Base-by-base conservation (phyloP, 2,113 vertebrate species). In the Brachionichthys hirsutus region DNA sequence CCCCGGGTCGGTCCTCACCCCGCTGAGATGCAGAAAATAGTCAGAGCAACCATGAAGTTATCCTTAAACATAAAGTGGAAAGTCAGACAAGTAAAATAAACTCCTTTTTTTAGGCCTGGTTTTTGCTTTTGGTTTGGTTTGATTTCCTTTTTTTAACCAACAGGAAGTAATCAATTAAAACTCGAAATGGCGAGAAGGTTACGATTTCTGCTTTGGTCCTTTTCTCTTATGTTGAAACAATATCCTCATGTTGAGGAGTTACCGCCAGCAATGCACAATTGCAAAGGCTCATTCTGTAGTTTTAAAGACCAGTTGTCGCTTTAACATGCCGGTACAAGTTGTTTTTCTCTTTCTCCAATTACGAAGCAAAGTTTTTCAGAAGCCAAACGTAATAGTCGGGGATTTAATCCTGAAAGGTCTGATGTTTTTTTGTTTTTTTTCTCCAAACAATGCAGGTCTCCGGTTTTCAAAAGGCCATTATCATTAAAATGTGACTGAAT, bases 401-500 rank as follows among this genome's bases (percentile, higher is more conserved):
- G 5, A 5, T 11, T 42, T 35, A 20, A 20, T 16, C 40, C 8
- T 0, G 6, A 46, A 46, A 9, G 3, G 0, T 4, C 24, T 6
- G 24, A n/a, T n/a, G n/a, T n/a, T n/a, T n/a, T n/a, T n/a, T n/a
- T n/a, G 24, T 30, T 30, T 30, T 30, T 3, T 36, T 0, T 36
- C 16, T 17, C 44, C 3, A 16, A 38, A 36, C 38, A 24, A 44
- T 19, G 12, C 36, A 49, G 3, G 6, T 10, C 3, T 51, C 22
- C 6, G 10, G 2, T 12, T 53, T 66, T 67, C 4, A 15, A 52
- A 65, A 34, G 16, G 1, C 12, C 9, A 41, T 16, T 14, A 9
- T 55, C 15, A 47, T 56, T 46, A 34, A 54, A 65, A 20, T 11
- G 3, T 38, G 38, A 45, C 49, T 30, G n/a, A n/a, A n/a, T n/a